Percentiles rank a stretch among this genome's conserved stretches.
These are phyloP conservation scores for Petrolisthes cinctipes DNA, from an alignment of 2,888 invertebrate species.

Conservation along the genomic window DNA sequence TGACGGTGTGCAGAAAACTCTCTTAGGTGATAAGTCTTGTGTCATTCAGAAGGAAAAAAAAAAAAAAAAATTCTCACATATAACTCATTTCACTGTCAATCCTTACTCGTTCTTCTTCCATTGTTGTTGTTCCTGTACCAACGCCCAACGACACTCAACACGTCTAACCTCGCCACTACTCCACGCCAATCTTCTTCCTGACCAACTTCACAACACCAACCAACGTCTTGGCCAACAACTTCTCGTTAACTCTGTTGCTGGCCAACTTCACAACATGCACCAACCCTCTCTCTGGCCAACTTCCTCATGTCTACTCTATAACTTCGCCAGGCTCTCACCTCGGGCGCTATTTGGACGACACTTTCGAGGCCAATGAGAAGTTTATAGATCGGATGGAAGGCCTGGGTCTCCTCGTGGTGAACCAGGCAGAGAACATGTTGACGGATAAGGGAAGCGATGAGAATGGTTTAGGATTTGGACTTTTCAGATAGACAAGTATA, in stretches of 20 bases:
- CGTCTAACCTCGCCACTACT: background rate
- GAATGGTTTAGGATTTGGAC: background rate
- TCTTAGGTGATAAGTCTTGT: too few relatives aligned
- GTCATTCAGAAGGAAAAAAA: too few relatives aligned
- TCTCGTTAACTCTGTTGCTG: background rate
- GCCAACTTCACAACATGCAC: background rate
- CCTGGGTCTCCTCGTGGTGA: background rate
- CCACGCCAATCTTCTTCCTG: background rate
- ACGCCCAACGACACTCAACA: too few relatives aligned
- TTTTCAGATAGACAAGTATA: background rate
- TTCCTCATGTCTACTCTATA: background rate
- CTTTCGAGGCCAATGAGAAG: conserved; percentile 22
- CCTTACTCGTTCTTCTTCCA: too few relatives aligned
- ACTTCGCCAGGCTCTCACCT: conserved; percentile 7
- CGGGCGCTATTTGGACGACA: background rate
- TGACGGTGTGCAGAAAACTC: too few relatives aligned
- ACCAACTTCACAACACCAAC: background rate
- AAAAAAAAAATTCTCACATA: too few relatives aligned
- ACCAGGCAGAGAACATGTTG: background rate
- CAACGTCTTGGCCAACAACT: background rate
- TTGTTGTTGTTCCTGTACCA: too few relatives aligned
- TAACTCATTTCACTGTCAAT: too few relatives aligned
- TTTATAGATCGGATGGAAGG: background rate
- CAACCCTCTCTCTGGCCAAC: background rate
- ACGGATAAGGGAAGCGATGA: background rate